phyloP scores from a whole-genome alignment of 2,888 invertebrate species.

The Operophtera brumata region DNA sequence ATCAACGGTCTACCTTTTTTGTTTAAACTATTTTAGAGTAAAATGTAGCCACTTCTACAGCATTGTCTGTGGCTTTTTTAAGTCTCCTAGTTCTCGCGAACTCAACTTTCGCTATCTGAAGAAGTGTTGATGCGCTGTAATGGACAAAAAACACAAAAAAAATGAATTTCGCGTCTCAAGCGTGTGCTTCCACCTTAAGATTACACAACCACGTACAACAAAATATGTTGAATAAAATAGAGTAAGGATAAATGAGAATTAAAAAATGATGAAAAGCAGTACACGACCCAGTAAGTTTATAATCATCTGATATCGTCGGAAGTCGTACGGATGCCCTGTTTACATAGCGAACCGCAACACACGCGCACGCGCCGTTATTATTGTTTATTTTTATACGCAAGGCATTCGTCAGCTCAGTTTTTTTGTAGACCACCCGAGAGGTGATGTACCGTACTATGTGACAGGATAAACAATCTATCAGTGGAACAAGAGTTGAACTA shows the following conservation, averaged over 20 bases:
- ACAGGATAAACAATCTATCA: constrained; percentile 13
- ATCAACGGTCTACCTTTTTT: too few relatives aligned
- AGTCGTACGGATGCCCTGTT: constrained; percentile 72
- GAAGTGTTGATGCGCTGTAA: too few relatives aligned
- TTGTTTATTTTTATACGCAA: constrained; percentile 70
- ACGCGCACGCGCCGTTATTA: constrained; percentile 61
- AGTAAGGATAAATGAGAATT: background rate
- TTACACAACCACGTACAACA: too few relatives aligned
- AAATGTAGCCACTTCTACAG: too few relatives aligned
- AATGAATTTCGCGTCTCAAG: too few relatives aligned
- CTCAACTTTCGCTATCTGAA: too few relatives aligned
- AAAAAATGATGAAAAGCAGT: constrained; percentile 18
- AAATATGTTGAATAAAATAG: background rate
- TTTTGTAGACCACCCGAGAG: constrained; percentile 66
- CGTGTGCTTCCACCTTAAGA: too few relatives aligned
- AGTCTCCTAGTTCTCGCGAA: too few relatives aligned
- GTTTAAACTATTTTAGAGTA: too few relatives aligned
- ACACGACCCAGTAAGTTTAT: constrained; percentile 17
- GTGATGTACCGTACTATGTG: constrained; percentile 6
- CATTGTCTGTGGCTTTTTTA: too few relatives aligned
- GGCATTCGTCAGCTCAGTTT: constrained; percentile 40
- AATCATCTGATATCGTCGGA: constrained; percentile 53
- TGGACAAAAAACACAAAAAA: too few relatives aligned
- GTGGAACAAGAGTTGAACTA: background rate
- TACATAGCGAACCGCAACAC: constrained; percentile 68